phyloP scores from a whole-genome alignment of 2,888 invertebrate species.

The Drosophila anomelani region DNA sequence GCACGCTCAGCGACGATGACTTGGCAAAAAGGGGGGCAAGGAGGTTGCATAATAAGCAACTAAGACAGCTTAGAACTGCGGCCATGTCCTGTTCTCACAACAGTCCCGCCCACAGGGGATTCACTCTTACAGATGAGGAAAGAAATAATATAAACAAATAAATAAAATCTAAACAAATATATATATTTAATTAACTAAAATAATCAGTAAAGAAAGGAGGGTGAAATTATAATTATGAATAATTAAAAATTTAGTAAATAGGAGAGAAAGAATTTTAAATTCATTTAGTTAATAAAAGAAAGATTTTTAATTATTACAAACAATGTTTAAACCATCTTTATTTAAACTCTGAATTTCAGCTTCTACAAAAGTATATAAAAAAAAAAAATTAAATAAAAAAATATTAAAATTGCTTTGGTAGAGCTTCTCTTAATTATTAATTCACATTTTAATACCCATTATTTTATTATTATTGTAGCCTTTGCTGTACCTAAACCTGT shows the following conservation, averaged over 20 bases:
- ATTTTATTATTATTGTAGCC: background rate
- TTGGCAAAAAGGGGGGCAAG: constrained; percentile 39
- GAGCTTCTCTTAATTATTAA: too few relatives aligned
- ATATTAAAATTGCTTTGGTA: too few relatives aligned
- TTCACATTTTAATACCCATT: too few relatives aligned
- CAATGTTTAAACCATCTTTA: background rate
- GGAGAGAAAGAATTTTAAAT: background rate
- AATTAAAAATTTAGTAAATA: background rate
- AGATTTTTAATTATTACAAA: background rate
- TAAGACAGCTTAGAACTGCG: constrained; percentile 79
- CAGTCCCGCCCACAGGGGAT: constrained; percentile 4
- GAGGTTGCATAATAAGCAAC: constrained; percentile 75
- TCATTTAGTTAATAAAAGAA: background rate
- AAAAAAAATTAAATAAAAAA: background rate
- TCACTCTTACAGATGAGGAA: constrained; percentile 42
- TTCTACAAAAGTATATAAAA: background rate
- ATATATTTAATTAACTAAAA: background rate
- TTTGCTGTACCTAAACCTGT: constrained; percentile 11
- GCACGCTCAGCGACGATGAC: constrained; percentile 73
- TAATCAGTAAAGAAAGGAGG: background rate
- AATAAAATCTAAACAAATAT: background rate
- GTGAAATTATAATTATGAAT: background rate
- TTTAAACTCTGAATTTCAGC: background rate
- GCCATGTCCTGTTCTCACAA: constrained; percentile 66
- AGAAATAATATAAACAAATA: background rate